Evolutionary conservation across 1,140 invertebrate species (phyloP).

Genomic region (Elymnias hypermnestra): DNA sequence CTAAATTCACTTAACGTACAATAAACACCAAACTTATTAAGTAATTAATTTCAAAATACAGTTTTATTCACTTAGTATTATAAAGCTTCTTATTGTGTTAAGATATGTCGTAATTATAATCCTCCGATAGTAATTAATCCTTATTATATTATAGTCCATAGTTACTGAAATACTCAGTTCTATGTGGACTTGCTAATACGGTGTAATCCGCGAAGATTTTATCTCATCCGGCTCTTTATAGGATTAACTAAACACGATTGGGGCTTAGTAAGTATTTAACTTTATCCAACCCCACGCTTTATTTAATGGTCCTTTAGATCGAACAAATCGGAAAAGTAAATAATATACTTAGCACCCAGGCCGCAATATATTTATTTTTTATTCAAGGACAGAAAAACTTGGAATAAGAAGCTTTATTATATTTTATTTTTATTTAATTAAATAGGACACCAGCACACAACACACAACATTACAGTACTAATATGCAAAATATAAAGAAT

Average conservation of each 20-base stretch:
- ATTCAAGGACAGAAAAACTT: too few species aligned
- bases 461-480: too few species aligned
- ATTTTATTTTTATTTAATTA: too few species aligned
- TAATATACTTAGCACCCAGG: neutral
- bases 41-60: neutral
- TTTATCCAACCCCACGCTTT: constrained; percentile 4
- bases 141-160: constrained; percentile 6
- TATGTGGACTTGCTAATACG: constrained; percentile 16
- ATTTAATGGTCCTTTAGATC: neutral
- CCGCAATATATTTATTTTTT: too few species aligned
- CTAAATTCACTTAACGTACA: too few species aligned
- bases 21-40: too few species aligned
- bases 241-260: constrained; percentile 16
- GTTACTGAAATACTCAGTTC: constrained; percentile 8
- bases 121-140: constrained; percentile 4
- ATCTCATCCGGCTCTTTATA: constrained; percentile 15
- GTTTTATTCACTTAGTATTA: constrained; percentile 2
- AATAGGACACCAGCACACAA: too few species aligned
- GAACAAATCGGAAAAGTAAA: neutral
- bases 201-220: constrained; percentile 17
- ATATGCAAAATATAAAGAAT: too few species aligned
- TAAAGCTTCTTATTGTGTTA: too few species aligned
- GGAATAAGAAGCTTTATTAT: too few species aligned
- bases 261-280: constrained; percentile 5
- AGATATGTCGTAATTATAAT: constrained; percentile 7